Percentiles rank a stretch among this genome's conserved stretches.
phyloP scores from a whole-genome alignment of 2,113 vertebrate species.

The Paramisgurnus dabryanus region DNA sequence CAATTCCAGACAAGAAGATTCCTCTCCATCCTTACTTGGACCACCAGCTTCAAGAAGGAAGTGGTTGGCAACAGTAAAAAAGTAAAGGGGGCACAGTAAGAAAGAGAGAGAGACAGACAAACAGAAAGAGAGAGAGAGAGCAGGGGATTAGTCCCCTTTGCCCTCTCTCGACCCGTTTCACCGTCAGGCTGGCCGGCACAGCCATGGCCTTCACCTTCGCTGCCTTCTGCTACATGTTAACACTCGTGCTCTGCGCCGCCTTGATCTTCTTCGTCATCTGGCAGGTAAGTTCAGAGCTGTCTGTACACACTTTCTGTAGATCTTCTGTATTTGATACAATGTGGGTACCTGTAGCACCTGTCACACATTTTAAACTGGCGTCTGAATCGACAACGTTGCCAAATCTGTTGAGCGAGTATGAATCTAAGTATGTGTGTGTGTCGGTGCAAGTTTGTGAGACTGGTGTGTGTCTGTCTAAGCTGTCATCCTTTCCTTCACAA shows the following conservation, averaged over 20 bases:
- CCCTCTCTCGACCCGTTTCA: conserved; percentile 59
- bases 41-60: not conserved
- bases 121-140: conserved; percentile 51
- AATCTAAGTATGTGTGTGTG: conserved; percentile 11
- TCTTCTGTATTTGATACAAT: not conserved
- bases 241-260: conserved; percentile 90
- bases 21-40: conserved; percentile 14
- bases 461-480: conserved; percentile 31
- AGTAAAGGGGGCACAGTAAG: not conserved
- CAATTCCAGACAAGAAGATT: conserved; percentile 33
- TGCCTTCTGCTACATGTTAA: conserved; percentile 98
- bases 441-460: conserved; percentile 21
- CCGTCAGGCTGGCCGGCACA: conserved; percentile 68
- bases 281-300: conserved; percentile 83
- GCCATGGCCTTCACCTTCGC: conserved; percentile 97
- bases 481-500: conserved; percentile 31
- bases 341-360: conserved; percentile 2
- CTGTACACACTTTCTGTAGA: not conserved
- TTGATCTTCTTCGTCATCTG: conserved; percentile 98
- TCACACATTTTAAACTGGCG: conserved; percentile 25
- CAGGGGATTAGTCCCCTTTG: conserved; percentile 46
- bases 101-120: not conserved
- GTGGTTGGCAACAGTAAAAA: conserved; percentile 4
- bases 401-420: conserved; percentile 41
- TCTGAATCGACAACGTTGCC: not conserved